Conservation (phyloP, 2,888 invertebrate species). For the Athalia rosae region DNA sequence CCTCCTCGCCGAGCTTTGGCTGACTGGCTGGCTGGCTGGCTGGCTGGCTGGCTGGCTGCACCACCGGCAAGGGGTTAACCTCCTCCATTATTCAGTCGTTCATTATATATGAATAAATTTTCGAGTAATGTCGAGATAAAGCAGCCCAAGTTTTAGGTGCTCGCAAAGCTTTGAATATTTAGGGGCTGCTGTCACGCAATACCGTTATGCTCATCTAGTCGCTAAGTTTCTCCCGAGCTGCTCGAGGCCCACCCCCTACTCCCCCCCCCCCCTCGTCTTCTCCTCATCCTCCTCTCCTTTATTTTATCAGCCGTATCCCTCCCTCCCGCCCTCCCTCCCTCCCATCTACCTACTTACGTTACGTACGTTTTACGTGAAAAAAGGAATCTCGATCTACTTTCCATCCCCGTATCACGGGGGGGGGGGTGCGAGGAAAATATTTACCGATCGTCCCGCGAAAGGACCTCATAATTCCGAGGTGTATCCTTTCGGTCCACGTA, state of each 20-base stretch:
- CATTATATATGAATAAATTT: constrained; percentile 74
- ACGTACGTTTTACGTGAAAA: not conserved
- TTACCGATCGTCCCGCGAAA: too few species aligned
- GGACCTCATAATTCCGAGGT: too few species aligned
- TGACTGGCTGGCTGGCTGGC: constrained; percentile 19
- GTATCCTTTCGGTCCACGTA: too few species aligned
- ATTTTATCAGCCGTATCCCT: not conserved
- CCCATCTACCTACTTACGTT: not conserved
- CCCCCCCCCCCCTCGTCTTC: not conserved
- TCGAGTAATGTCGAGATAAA: constrained; percentile 74
- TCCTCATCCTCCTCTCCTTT: not conserved
- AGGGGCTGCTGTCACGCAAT: constrained; percentile 73
- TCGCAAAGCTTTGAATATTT: constrained; percentile 69
- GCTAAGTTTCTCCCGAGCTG: constrained; percentile 64
- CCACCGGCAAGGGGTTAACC: constrained; percentile 73
- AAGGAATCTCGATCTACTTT: too few species aligned
- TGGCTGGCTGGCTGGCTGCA: constrained; percentile 55
- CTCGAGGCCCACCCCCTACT: not conserved
- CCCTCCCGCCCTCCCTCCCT: not conserved
- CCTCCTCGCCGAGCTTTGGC: not conserved
- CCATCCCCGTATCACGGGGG: too few species aligned
- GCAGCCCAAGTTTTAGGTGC: constrained; percentile 73
- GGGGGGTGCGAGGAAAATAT: too few species aligned
- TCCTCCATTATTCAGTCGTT: constrained; percentile 71
- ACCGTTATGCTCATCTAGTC: constrained; percentile 68